A percentile compares a stretch with the other conserved stretches of the same genome.
phyloP scores from a whole-genome alignment of 2,888 invertebrate species.

The Diarsia dahlii region DNA sequence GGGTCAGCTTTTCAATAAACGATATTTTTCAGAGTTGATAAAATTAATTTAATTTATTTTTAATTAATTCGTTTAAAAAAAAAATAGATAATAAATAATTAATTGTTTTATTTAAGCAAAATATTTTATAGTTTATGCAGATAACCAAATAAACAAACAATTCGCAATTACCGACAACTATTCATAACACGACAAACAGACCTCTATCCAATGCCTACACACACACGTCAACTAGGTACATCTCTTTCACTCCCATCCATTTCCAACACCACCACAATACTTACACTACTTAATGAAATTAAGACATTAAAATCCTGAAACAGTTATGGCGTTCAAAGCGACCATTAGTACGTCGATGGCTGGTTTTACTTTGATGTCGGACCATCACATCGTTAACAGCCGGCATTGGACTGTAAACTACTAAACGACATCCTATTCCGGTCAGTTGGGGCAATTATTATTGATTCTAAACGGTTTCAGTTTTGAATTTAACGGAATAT shows the following conservation, averaged over 20 bases:
- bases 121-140: too few relatives aligned
- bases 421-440: slow-evolving; percentile 75
- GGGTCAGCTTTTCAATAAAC: not conserved
- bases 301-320: slow-evolving; percentile 80
- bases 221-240: not conserved
- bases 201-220: not conserved
- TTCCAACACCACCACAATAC: slow-evolving; percentile 11
- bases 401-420: slow-evolving; percentile 72
- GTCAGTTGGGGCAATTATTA: slow-evolving; percentile 61
- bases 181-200: not conserved
- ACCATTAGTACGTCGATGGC: slow-evolving; percentile 65
- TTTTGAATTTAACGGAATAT: slow-evolving; percentile 43
- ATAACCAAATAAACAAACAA: not conserved
- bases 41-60: too few relatives aligned
- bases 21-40: too few relatives aligned
- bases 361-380: slow-evolving; percentile 73
- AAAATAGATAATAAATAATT: too few relatives aligned
- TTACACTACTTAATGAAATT: slow-evolving; percentile 71
- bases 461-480: slow-evolving; percentile 59
- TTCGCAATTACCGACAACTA: not conserved
- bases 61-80: too few relatives aligned
- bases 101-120: not conserved
- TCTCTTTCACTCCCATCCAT: not conserved
- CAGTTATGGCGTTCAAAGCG: slow-evolving; percentile 78
- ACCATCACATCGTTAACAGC: slow-evolving; percentile 65